phyloP scores from a whole-genome alignment of 2,888 invertebrate genomes.

The Hyppa rectilinea region DNA sequence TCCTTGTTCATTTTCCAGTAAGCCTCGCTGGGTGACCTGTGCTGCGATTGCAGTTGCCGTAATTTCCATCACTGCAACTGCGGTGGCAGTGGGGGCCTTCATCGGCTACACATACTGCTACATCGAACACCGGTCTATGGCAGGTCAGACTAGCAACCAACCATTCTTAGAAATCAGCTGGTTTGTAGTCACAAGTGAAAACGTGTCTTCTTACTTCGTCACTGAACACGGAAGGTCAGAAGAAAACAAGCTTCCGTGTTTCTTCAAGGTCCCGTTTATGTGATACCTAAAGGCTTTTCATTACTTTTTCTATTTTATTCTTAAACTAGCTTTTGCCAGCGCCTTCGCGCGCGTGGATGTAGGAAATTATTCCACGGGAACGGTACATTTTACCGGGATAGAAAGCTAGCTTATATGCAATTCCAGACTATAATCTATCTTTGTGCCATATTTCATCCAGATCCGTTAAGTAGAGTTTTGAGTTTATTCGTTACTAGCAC shows the following conservation, averaged over 20 bases:
- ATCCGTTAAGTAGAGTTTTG: too few relatives aligned
- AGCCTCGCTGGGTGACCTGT: constrained; percentile 77
- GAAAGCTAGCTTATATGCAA: too few relatives aligned
- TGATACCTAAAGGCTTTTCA: background rate
- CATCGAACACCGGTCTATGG: constrained; percentile 74
- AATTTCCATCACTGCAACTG: constrained; percentile 76
- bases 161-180: background rate
- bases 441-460: too few relatives aligned
- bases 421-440: too few relatives aligned
- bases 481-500: too few relatives aligned
- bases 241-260: background rate
- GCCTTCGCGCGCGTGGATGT: too few relatives aligned
- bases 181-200: background rate
- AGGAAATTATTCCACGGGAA: too few relatives aligned
- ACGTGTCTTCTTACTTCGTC: background rate
- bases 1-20: constrained; percentile 65
- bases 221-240: background rate
- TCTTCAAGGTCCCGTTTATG: background rate
- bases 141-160: constrained; percentile 36
- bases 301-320: background rate
- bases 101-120: constrained; percentile 86
- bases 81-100: constrained; percentile 78
- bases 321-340: too few relatives aligned
- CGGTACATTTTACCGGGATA: too few relatives aligned
- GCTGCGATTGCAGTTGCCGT: constrained; percentile 70